A percentile compares a stretch with the other conserved stretches of the same genome.
Evolutionary conservation across 2,888 invertebrate species (phyloP).

Genomic region (Melanostoma mellinum): DNA sequence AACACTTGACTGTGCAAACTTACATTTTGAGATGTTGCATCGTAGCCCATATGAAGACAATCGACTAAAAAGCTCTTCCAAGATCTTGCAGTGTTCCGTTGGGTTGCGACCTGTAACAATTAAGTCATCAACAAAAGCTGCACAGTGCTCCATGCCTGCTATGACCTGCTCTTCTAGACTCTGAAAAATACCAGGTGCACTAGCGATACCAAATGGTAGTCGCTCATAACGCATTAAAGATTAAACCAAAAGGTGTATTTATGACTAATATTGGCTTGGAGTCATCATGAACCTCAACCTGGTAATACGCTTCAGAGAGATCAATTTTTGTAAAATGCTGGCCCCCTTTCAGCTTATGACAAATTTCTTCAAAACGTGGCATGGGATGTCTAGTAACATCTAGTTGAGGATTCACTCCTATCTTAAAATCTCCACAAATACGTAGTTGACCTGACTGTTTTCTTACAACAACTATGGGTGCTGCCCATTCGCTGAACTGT

Average conservation of each 20-base stretch:
- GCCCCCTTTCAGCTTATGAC: slow-evolving; percentile 62
- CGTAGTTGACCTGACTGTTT: slow-evolving; percentile 26
- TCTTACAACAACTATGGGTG: slow-evolving; percentile 15
- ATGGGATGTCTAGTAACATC: slow-evolving; percentile 51
- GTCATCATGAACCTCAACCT: too few species aligned
- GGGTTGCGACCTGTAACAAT: neutral
- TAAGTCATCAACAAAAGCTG: slow-evolving; percentile 1
- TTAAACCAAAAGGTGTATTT: too few species aligned
- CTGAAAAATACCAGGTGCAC: too few species aligned
- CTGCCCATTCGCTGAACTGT: slow-evolving; percentile 4
- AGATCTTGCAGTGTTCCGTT: neutral
- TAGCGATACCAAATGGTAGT: slow-evolving; percentile 34
- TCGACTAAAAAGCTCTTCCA: neutral
- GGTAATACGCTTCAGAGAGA: too few species aligned
- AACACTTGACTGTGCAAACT: slow-evolving; percentile 47
- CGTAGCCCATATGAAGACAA: slow-evolving; percentile 28
- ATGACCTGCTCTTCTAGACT: too few species aligned
- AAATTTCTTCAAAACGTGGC: slow-evolving; percentile 56
- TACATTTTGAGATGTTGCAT: slow-evolving; percentile 47
- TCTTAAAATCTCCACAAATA: slow-evolving; percentile 46
- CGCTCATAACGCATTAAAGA: too few species aligned
- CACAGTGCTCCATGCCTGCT: neutral
- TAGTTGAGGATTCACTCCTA: slow-evolving; percentile 2
- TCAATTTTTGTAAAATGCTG: neutral
- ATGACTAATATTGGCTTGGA: too few species aligned